A percentile compares a stretch with the other conserved stretches of the same genome.
Evolutionary conservation across 2,888 invertebrate genomes (phyloP).

Genomic region (Tethea ocularis): DNA sequence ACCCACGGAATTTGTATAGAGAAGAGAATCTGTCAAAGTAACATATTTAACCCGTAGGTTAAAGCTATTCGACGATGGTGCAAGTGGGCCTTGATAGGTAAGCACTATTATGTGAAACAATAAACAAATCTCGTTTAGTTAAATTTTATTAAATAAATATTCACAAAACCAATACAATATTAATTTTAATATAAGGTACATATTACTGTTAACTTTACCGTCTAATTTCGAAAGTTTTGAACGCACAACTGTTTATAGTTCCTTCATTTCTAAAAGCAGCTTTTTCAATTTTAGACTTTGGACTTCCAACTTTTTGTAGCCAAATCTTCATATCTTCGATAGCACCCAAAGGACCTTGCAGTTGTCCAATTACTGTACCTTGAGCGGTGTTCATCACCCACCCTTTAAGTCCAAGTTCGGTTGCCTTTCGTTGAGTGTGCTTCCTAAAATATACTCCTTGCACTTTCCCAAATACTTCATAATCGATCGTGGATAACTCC

Average conservation of each 20-base stretch:
- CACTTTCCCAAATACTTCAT: slow-evolving; percentile 85
- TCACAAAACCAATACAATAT: slow-evolving; percentile 15
- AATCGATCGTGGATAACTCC: slow-evolving; percentile 66
- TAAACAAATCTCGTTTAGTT: background rate
- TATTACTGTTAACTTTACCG: slow-evolving; percentile 43
- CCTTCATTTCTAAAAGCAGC: slow-evolving; percentile 86
- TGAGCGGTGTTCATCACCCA: slow-evolving; percentile 90
- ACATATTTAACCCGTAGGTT: too few relatives aligned
- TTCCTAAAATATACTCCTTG: slow-evolving; percentile 84
- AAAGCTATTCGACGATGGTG: too few relatives aligned
- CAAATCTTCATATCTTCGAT: slow-evolving; percentile 85
- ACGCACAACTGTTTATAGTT: slow-evolving; percentile 71
- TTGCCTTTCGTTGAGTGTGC: slow-evolving; percentile 86
- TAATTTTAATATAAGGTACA: background rate
- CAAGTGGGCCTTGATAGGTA: too few relatives aligned
- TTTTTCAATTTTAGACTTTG: slow-evolving; percentile 87
- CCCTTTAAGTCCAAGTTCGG: slow-evolving; percentile 85
- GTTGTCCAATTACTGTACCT: slow-evolving; percentile 87
- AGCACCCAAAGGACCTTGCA: slow-evolving; percentile 84
- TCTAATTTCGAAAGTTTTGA: slow-evolving; percentile 76
- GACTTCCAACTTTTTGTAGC: slow-evolving; percentile 86
- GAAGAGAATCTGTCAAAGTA: too few relatives aligned
- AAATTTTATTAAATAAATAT: slow-evolving; percentile 10
- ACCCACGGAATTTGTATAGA: too few relatives aligned
- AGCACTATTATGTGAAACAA: background rate